Conservation (phyloP, 2,113 vertebrate species). For the Herpetotheres cachinnans region DNA sequence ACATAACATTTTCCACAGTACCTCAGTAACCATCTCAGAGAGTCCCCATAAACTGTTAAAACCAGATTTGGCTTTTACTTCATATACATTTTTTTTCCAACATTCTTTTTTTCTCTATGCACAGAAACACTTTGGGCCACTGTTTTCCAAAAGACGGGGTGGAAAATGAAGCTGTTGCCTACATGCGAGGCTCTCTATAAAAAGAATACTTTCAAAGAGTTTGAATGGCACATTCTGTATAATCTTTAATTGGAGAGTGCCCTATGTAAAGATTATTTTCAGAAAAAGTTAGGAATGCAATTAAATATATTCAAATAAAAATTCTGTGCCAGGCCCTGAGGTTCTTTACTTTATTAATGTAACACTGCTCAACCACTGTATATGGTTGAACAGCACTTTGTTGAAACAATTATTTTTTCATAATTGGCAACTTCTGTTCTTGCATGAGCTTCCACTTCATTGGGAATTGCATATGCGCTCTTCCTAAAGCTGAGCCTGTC, state of each 20-base stretch:
- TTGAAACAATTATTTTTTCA: background rate
- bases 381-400: background rate
- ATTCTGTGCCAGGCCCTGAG: background rate
- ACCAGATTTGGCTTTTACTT: background rate
- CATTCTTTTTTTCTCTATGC: background rate
- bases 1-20: background rate
- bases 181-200: fast-evolving
- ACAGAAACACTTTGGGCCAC: background rate
- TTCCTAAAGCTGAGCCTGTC: background rate
- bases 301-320: slow-evolving; percentile 5
- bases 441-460: background rate
- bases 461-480: fast-evolving
- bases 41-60: background rate
- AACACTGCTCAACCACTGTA: background rate
- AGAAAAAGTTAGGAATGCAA: background rate
- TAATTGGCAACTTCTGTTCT: background rate
- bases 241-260: background rate
- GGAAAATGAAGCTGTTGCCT: background rate
- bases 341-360: background rate
- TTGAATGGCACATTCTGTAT: background rate
- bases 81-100: background rate
- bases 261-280: background rate
- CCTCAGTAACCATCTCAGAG: background rate
- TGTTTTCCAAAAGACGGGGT: background rate
- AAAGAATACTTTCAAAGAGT: background rate